Evolutionary conservation across 2,113 vertebrate genomes (phyloP).

Genomic region (Electrona antarctica): DNA sequence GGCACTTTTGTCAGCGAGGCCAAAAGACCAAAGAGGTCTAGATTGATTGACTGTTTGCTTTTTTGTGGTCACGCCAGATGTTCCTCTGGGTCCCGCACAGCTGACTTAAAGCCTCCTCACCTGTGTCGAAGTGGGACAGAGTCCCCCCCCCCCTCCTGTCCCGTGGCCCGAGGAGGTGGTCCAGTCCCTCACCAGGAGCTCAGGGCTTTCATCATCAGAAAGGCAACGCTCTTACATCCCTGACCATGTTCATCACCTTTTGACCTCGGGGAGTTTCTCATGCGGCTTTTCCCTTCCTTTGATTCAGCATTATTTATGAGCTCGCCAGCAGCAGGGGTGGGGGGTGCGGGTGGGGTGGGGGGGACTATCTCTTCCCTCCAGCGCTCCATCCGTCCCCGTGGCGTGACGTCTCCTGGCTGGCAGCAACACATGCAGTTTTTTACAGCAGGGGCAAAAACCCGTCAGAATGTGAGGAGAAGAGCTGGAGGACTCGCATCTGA

Average conservation of each 20-base stretch:
- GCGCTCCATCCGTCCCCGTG: conserved; percentile 52
- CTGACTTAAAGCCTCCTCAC: conserved; percentile 54
- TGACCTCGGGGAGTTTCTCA: conserved; percentile 52
- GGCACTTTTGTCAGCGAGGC: conserved; percentile 38
- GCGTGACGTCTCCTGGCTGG: conserved; percentile 53
- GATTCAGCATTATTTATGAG: conserved; percentile 71
- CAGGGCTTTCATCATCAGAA: conserved; percentile 35
- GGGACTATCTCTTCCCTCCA: conserved; percentile 44
- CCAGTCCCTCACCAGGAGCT: conserved; percentile 7
- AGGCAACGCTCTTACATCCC: conserved; percentile 26
- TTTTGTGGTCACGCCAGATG: conserved; percentile 60
- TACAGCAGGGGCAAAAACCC: conserved; percentile 43
- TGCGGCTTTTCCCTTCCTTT: conserved; percentile 55
- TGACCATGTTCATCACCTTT: conserved; percentile 49
- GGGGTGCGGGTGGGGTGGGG: conserved; percentile 10
- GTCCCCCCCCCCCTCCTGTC: conserved; percentile 5
- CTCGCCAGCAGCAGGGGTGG: conserved; percentile 15
- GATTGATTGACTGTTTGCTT: conserved; percentile 33
- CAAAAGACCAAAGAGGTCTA: conserved; percentile 30
- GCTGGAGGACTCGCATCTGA: conserved; percentile 44
- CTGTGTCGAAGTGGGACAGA: conserved; percentile 38
- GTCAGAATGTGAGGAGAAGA: conserved; percentile 38
- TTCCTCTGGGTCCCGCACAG: conserved; percentile 39
- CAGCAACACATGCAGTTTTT: conserved; percentile 56
- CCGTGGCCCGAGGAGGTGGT: conserved; percentile 17